Conservation (phyloP, 2,888 invertebrate genomes). For the Chrysotoxum bicinctum region DNA sequence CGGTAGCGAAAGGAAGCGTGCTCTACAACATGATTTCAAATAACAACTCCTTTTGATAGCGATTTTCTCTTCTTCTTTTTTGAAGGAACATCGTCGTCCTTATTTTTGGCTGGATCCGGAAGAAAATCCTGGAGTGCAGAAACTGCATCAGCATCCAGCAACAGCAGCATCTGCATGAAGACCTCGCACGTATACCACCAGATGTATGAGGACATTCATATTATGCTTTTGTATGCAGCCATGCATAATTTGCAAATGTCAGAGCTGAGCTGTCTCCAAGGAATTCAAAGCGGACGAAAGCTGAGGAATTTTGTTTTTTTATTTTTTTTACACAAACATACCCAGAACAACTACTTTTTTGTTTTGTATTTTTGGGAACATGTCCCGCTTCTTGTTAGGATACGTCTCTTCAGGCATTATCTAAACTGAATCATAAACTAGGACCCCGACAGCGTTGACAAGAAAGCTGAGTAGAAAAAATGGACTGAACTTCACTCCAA, state of each 20-base stretch:
- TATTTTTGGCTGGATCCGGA: slow-evolving; percentile 39
- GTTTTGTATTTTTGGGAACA: neutral
- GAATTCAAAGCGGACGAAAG: slow-evolving; percentile 64
- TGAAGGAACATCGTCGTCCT: slow-evolving; percentile 6
- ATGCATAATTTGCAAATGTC: slow-evolving; percentile 72
- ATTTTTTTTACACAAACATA: slow-evolving; percentile 13
- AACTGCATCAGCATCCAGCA: neutral
- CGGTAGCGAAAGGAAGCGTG: neutral
- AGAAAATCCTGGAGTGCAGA: slow-evolving; percentile 37
- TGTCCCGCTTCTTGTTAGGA: slow-evolving; percentile 45
- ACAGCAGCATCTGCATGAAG: slow-evolving; percentile 58
- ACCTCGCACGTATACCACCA: slow-evolving; percentile 58
- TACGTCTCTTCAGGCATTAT: slow-evolving; percentile 57
- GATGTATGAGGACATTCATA: slow-evolving; percentile 59
- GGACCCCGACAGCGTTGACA: slow-evolving; percentile 65
- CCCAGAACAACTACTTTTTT: slow-evolving; percentile 2
- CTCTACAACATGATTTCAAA: slow-evolving; percentile 32
- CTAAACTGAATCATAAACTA: slow-evolving; percentile 71
- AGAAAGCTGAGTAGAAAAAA: slow-evolving; percentile 48
- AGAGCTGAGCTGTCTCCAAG: slow-evolving; percentile 67
- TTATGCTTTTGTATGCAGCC: slow-evolving; percentile 63
- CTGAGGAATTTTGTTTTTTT: slow-evolving; percentile 31
- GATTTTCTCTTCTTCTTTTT: neutral
- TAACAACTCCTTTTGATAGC: slow-evolving; percentile 26
- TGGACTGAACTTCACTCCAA: slow-evolving; percentile 43